Conservation (phyloP, 1,140 invertebrate species). For the Drosophila rhopaloa region DNA sequence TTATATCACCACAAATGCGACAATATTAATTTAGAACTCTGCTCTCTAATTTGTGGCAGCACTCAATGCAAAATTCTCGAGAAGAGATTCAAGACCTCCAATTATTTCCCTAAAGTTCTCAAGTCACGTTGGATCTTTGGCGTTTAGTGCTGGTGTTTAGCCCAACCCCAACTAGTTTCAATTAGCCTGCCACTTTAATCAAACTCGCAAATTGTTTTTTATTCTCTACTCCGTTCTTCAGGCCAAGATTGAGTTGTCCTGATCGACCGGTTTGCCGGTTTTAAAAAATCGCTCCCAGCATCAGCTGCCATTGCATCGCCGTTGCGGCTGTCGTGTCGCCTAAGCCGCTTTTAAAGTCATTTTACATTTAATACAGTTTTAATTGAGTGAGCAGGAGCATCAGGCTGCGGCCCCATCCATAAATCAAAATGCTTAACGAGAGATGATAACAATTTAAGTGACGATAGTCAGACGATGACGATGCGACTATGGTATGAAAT, state of each 20-base stretch:
- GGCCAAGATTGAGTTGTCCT: constrained; percentile 70
- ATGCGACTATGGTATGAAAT: constrained; percentile 22
- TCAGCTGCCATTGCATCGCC: constrained; percentile 25
- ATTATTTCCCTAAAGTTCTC: constrained; percentile 7
- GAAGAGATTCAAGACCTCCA: constrained; percentile 1
- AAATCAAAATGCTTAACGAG: constrained; percentile 75
- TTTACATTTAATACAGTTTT: constrained; percentile 82
- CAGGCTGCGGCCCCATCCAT: constrained; percentile 30
- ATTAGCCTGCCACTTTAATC: constrained; percentile 69
- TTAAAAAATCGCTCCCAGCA: neutral
- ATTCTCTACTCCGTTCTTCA: constrained; percentile 14
- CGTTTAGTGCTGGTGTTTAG: constrained; percentile 12
- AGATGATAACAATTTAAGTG: constrained; percentile 65
- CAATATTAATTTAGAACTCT: neutral
- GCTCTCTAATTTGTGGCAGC: neutral
- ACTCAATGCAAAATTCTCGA: neutral
- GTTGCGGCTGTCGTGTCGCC: constrained; percentile 28
- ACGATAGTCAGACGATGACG: constrained; percentile 39
- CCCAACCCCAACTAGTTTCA: constrained; percentile 54
- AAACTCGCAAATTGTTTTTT: constrained; percentile 68
- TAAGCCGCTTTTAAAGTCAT: constrained; percentile 66
- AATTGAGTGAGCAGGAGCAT: constrained; percentile 62
- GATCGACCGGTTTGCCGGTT: constrained; percentile 23
- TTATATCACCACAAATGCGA: neutral
- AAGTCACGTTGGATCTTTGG: constrained; percentile 24